Conservation (phyloP, 2,113 vertebrate genomes). For the Sardina pilchardus region DNA sequence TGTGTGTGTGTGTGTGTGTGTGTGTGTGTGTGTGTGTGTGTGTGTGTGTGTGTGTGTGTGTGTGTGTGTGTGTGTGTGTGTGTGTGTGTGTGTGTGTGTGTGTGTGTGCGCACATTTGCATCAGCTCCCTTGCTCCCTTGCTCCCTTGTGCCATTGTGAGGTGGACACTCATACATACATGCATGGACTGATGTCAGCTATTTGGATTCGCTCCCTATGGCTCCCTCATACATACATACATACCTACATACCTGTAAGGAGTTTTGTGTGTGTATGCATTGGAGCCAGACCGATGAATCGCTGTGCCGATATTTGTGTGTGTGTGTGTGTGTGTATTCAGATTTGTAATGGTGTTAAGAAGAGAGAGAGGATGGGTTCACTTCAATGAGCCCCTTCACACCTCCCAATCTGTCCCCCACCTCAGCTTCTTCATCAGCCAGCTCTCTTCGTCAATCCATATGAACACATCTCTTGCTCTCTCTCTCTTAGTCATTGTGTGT, state of each 20-base stretch:
- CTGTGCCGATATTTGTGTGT: neutral
- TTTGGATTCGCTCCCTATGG: neutral
- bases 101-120: neutral
- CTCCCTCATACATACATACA: neutral
- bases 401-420: neutral
- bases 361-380: neutral
- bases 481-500: neutral
- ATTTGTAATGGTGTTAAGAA: neutral
- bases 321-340: neutral
- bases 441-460: neutral
- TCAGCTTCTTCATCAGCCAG: neutral
- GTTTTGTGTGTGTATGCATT: neutral
- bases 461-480: neutral
- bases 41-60: neutral
- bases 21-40: neutral
- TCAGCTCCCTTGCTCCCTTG: too few relatives aligned
- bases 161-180: too few relatives aligned
- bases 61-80: neutral
- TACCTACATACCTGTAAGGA: neutral
- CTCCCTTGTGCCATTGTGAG: neutral
- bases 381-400: too few relatives aligned
- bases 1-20: neutral
- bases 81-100: neutral
- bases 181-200: too few relatives aligned
- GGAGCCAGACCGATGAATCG: too few relatives aligned